Conservation (phyloP, 2,113 vertebrate species). For the Elachura formosa region DNA sequence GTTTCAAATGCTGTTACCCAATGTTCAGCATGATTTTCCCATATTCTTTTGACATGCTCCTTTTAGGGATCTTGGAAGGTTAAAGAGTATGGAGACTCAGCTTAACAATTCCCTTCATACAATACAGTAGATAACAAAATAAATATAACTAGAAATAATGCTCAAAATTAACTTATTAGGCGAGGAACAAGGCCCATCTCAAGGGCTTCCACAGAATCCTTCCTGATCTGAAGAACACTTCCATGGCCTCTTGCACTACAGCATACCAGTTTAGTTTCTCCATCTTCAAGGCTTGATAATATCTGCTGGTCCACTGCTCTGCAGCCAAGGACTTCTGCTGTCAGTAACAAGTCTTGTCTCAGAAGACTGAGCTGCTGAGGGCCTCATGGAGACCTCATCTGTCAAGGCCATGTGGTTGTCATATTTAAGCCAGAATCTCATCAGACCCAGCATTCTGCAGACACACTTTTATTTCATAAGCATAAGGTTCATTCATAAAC, state of each 20-base stretch:
- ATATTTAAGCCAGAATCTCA: not conserved
- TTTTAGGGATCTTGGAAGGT: not conserved
- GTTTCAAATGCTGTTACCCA: not conserved
- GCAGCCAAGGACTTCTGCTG: not conserved
- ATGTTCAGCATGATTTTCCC: not conserved
- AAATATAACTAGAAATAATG: not conserved
- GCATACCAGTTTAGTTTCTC: not conserved
- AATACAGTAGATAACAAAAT: not conserved
- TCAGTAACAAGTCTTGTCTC: not conserved
- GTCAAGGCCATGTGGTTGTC: not conserved
- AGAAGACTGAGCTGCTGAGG: not conserved
- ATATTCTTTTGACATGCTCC: not conserved
- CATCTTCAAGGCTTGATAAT: not conserved
- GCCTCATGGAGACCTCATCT: not conserved
- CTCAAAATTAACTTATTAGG: not conserved
- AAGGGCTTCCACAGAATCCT: not conserved
- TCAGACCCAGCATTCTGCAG: not conserved
- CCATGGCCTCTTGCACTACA: not conserved
- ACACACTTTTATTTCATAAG: too few relatives aligned
- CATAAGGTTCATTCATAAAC: not conserved
- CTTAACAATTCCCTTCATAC: not conserved
- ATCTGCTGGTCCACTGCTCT: not conserved
- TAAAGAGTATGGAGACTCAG: not conserved
- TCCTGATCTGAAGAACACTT: not conserved
- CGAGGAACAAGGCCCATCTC: not conserved